Evolutionary conservation across 2,888 invertebrate species (phyloP), one percentile per base, ranked within the genome.

Genomic region (Ctenicera cuprea): DNA sequence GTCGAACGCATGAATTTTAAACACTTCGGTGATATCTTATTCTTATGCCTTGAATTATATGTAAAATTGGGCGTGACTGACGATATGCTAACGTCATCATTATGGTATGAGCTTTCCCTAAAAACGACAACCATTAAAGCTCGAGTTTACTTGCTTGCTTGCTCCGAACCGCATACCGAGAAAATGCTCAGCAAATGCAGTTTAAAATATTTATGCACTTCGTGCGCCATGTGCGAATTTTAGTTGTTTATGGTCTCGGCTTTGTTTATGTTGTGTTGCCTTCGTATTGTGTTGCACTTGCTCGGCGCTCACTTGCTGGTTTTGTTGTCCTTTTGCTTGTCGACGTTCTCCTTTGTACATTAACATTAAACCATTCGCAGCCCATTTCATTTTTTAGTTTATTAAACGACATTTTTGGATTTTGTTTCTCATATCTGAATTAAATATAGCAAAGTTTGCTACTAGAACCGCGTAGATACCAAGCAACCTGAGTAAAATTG

Each of bases 211-310:
- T 67, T 80, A 78, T 71, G 74, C 74, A 67, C 83, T 84, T 86
- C 86, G 86, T 85, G 86, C 85, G 80, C 83, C 85, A 86, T 85
- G 86, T 86, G 86, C 84, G 86, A 86, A 85, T 85, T 86, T 85
- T 83, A 83, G 82, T 84, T 85, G 83, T 85, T 85, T 85, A 80
- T 79, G 78, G 78, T 75, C 75, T 77, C 73, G 66, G 78, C 77
- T 83, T 84, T 85, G 84, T 85, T 85, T 85, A 85, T 85, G 85
- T 84, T 84, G 85, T 85, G 85, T 83, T 84, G 83, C 77, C 61
- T 76, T 77, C 80, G 85, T 82, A 84, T 83, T 83, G 85, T 84
- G 78, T 76, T 79, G 78, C 82, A 81, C 82, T 79, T 79, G 75
- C 73, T 70, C 62, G 70, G 61, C 65, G 73, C 68, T 70, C 68